Evolutionary conservation across 1,140 invertebrate species (phyloP), one percentile per base, ranked within the genome.

Genomic region (Drosophila orosa): DNA sequence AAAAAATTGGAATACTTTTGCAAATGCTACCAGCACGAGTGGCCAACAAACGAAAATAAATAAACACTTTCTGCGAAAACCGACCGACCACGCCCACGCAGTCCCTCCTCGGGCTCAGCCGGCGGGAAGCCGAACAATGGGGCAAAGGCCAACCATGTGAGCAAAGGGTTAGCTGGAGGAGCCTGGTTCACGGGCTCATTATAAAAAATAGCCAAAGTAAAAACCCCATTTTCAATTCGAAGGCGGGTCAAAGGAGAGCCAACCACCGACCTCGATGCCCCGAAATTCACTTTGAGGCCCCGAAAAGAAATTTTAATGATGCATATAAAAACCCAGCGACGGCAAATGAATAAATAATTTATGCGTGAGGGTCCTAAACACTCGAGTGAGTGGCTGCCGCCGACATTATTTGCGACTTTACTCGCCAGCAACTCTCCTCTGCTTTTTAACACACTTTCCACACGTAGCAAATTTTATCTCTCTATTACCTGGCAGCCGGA

Each of bases 301-400:
- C 22, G n/a, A 48, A 66, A 60, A 39, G 57, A 78, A 73, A 80
- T 80, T 89, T 83, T 89, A 89, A 89, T 77, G 80, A 75, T 80
- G 72, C 50, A 76, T 47, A 86, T 66, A 67, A 87, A 80, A 61
- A 22, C 50, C 45, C 54, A 63, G 58, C 61, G 80, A 87, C 73
- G 65, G 57, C 76, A 89, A 89, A 89, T 84, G 85, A 87, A 87
- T 89, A 89, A 84, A 89, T 89, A 74, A 89, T 89, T 87, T 87
- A 89, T 90, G 84, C 84, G 76, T 76, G 61, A 80, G 56, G 60
- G 50, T 48, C 48, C 63, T 61, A 71, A 56, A 59, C 44, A 62
- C 52, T 42, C 59, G 29, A 44, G 44, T 57, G 62, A 45, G 44
- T 45, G 22, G 42, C 39, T 48, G 56, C 19, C 48, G 52, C 22